phyloP scores from a whole-genome alignment of 2,113 vertebrate species.

The Tetrax tetrax region DNA sequence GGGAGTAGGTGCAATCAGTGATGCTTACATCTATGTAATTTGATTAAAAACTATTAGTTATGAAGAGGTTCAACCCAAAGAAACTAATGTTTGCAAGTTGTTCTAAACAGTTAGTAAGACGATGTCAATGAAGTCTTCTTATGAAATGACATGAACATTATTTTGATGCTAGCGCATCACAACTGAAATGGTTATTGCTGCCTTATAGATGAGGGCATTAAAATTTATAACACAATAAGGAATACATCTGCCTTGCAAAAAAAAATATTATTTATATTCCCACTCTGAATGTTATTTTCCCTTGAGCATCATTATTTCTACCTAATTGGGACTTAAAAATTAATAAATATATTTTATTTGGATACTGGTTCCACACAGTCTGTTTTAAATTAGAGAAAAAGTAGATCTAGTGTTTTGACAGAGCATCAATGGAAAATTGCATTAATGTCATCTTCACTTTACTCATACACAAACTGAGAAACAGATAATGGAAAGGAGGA shows the following conservation, averaged over 20 bases:
- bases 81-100: background rate
- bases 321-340: background rate
- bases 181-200: background rate
- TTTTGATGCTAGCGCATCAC: background rate
- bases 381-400: background rate
- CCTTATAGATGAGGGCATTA: background rate
- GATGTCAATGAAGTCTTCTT: background rate
- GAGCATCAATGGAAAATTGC: background rate
- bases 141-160: background rate
- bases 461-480: background rate
- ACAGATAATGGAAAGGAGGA: background rate
- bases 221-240: background rate
- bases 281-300: background rate
- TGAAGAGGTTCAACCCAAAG: background rate
- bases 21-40: background rate
- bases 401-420: background rate
- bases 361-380: background rate
- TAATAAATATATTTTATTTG: background rate
- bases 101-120: background rate
- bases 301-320: background rate
- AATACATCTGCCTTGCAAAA: background rate
- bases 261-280: background rate
- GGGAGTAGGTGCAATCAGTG: background rate
- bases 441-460: background rate
- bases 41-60: background rate